Percentiles rank a stretch among this genome's conserved stretches.
Conservation (phyloP, 2,797 vertebrate species). For the Harpagifer antarcticus region DNA sequence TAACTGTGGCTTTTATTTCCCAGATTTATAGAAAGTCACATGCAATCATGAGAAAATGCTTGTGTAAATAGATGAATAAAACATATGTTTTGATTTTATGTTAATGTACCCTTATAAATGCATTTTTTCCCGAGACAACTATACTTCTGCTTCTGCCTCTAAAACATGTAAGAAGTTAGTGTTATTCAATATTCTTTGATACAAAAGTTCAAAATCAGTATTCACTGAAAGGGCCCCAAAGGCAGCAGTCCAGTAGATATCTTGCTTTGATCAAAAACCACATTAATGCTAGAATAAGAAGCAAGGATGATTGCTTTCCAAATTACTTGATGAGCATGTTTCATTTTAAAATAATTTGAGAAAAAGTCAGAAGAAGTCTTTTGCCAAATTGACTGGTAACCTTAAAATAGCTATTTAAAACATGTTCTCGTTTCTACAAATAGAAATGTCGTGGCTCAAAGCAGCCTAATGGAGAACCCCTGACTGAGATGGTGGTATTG, state of each 20-base stretch:
- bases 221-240: slow-evolving; percentile 19
- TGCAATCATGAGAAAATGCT: neutral
- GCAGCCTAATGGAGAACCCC: neutral
- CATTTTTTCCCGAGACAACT: slow-evolving; percentile 1
- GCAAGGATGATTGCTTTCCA: slow-evolving; percentile 8
- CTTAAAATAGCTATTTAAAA: slow-evolving; percentile 1
- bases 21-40: neutral
- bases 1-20: neutral
- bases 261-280: slow-evolving; percentile 51
- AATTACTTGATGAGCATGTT: neutral
- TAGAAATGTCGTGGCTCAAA: neutral
- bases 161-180: slow-evolving; percentile 15
- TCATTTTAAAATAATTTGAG: slow-evolving; percentile 10
- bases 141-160: neutral
- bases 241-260: slow-evolving; percentile 17
- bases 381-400: slow-evolving; percentile 5
- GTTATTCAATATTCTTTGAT: slow-evolving; percentile 12
- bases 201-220: slow-evolving; percentile 22
- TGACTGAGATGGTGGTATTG: no score
- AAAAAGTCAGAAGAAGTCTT: slow-evolving; percentile 8
- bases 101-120: neutral
- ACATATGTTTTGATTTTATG: neutral
- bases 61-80: neutral
- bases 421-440: neutral
- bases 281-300: slow-evolving; percentile 34